Evolutionary conservation across 2,113 vertebrate species (phyloP).

Genomic region (Sander vitreus): DNA sequence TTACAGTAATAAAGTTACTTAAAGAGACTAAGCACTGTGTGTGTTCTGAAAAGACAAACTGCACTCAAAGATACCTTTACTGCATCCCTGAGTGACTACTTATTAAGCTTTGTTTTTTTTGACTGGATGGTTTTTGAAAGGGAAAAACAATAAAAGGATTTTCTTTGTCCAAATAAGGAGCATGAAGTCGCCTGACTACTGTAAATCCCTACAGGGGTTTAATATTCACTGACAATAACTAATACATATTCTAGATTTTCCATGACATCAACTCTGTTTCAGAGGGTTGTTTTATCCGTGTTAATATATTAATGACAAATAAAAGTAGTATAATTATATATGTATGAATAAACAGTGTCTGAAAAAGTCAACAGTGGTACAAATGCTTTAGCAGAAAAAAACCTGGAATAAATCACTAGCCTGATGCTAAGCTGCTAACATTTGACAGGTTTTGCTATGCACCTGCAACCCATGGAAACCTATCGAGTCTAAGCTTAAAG

Average conservation of each 20-base stretch:
- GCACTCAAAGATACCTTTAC: not conserved
- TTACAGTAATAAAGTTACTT: not conserved
- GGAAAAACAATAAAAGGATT: not conserved
- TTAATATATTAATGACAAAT: constrained; percentile 2
- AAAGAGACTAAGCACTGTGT: not conserved
- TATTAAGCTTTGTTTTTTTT: constrained; percentile 4
- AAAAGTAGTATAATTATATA: not conserved
- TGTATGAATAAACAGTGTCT: not conserved
- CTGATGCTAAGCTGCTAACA: not conserved
- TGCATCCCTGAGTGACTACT: not conserved
- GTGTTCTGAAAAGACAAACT: constrained; percentile 6
- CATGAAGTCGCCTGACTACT: not conserved
- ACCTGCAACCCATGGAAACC: not conserved
- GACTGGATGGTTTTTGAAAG: not conserved
- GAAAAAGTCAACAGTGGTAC: not conserved
- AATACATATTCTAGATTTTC: not conserved
- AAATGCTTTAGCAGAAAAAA: not conserved
- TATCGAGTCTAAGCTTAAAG: not conserved
- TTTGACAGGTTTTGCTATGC: not conserved
- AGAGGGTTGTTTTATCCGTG: not conserved
- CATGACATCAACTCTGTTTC: not conserved
- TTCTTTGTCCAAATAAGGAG: not conserved
- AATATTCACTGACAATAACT: not conserved
- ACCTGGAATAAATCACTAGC: not conserved
- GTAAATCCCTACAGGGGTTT: not conserved